Conservation (phyloP, 2,113 vertebrate species). For the Cnemophilus loriae region DNA sequence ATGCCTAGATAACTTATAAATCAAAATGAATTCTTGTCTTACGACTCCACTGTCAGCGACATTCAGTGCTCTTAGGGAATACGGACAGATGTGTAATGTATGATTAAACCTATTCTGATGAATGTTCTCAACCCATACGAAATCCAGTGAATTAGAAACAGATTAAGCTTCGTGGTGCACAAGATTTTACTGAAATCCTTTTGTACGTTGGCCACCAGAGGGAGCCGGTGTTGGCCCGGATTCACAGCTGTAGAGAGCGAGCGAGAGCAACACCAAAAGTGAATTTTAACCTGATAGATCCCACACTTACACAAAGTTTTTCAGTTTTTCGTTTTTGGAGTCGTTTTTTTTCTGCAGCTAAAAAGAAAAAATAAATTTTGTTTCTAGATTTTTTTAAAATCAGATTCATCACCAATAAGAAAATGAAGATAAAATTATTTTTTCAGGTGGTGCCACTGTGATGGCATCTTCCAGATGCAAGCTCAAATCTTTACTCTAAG, state of each 20-base stretch:
- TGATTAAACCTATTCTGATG: background rate
- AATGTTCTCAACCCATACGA: background rate
- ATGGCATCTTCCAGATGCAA: background rate
- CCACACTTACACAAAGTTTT: background rate
- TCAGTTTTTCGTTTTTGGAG: background rate
- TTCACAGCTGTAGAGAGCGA: background rate
- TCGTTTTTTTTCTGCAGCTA: background rate
- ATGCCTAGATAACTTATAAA: background rate
- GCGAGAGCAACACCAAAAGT: background rate
- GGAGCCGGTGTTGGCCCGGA: background rate
- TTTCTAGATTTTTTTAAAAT: background rate
- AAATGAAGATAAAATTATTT: background rate
- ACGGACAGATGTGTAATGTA: background rate
- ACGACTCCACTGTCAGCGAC: background rate
- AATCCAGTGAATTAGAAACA: background rate
- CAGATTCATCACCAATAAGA: background rate
- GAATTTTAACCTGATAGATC: background rate
- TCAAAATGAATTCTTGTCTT: background rate
- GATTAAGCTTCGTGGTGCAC: background rate
- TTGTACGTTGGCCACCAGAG: slow-evolving; percentile 35
- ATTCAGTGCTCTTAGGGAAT: background rate
- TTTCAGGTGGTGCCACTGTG: background rate
- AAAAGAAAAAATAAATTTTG: background rate
- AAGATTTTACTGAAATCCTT: background rate
- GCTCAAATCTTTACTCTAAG: background rate